Evolutionary conservation across 2,888 invertebrate species (phyloP), one percentile per base, ranked within the genome.

Genomic region (Stenurella melanura): DNA sequence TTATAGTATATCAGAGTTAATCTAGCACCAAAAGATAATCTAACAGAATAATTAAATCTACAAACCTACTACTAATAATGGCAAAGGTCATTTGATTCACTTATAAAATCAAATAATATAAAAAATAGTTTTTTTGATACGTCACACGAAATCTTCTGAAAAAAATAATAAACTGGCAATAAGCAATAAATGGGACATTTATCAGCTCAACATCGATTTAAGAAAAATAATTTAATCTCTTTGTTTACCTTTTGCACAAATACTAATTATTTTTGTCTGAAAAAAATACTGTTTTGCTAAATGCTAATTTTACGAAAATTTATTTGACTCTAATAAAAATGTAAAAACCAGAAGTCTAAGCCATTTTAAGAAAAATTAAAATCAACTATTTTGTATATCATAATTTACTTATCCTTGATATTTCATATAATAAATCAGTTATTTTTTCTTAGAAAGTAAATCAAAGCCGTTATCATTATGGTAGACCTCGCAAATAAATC

Each of bases 11-110:
- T 21, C 11, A 21, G 30, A 12, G 64, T 66, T 57, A 30, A 34
- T 57, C 57, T 69, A 69, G 69, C 69, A 69, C 69, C 69, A 69
- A 58, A 30, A 19, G 15, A 38, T 38, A 61, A 17, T 34, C 61
- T 61, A 61, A 9, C 30, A 19, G 18, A 15, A 34, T 69, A 57
- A 34, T 69, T 57, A 57, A 18, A 58, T 30, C 58, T 58, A 58
- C 57, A 69, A 30, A 19, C 17, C 57, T 57, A 30, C 17, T 19
- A 58, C 58, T 69, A 69, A 58, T 15, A 57, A 38, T 19, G 58
- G 34, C 57, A 69, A 30, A 17, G 30, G 30, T 11, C n/a, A n/a
- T 34, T 34, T n/a, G 61, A 30, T 17, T 34, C n/a, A 63, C 11
- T 34, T 34, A 7, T 50, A 50, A 50, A 50, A 50, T 50, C n/a